Evolutionary conservation across 2,797 vertebrate genomes (phyloP), one percentile per base, ranked within the genome.

Genomic region (Myoxocephalus aenaeus): DNA sequence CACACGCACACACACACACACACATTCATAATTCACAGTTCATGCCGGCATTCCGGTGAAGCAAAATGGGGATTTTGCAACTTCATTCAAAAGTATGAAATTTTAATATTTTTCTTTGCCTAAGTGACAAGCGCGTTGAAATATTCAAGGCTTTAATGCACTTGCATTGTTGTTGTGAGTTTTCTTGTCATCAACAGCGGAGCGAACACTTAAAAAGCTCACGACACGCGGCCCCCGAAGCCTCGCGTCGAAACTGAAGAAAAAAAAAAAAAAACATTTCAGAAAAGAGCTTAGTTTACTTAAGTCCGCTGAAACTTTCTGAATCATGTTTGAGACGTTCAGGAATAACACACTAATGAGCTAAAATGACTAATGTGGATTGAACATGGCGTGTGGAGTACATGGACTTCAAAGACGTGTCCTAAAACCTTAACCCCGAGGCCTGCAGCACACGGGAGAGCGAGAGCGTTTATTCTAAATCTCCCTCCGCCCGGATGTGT

Each of bases 91-190:
- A 82, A 72, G 65, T 73, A 94, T 93, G 36, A 92, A 87, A 87
- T 12, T 91, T 93, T 92, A 72, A 93, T 92, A 82, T 79, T 90
- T 92, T 27, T 73, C 77, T 80, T 81, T 86, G 73, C 88, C 80
- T 83, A 76, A 92, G 86, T 92, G 90, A 80, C 82, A 92, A 80
- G 66, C 78, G 84, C 79, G 85, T 73, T 92, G 58, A 93, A 94
- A 92, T 93, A 93, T 94, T 93, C 62, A 93, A 36, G 61, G 51
- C 85, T 84, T 71, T 81, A 89, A 90, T 90, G 90, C 80, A 86
- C 67, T 91, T 85, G 72, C 59, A 85, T 90, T 90, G 85, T 90
- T 90, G 85, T 90, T 88, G 54, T 70, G 78, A 15, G 36, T 65
- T 75, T 62, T 46, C 50, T 36, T 5, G 25, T 62, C 25, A 74